Base-by-base conservation (phyloP, 1,140 invertebrate genomes). In the Phymastichus coffea region DNA sequence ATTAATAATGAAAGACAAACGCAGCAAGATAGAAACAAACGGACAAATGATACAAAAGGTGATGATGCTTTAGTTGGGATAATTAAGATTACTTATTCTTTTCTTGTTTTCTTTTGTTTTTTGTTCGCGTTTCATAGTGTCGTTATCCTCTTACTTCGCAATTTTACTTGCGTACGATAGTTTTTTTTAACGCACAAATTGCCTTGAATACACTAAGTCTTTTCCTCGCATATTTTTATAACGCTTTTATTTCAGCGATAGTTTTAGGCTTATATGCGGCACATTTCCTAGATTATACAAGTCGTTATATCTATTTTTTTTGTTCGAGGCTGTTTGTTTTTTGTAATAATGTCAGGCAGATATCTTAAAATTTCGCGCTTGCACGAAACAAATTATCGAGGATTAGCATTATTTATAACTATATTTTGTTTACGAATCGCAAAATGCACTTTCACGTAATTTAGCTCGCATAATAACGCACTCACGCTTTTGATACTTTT, bases 1-100 rank as follows among this genome's bases (percentile, higher is more conserved):
- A 79, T 75, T 76, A 72, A 77, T 76, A 77, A 76, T 79, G 76
- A 79, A 79, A 77, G 75, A 78, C 76, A 79, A 79, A 79, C 74
- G 75, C 74, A 79, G 69, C 75, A 78, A 77, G 73, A 76, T 76
- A 78, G 74, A 77, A 77, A 77, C 74, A 77, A 79, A 79, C 72
- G 69, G 77, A 76, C 72, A 76, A 77, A 78, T 77, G 73, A 77
- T 77, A 78, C 73, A 78, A 78, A 78, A 73, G 70, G 68, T 78
- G 74, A 77, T 73, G 69, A 75, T 77, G 75, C 73, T 70, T 68
- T 63, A 62, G 49, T 68, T 63, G 61, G 64, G 59, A 60, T 70
- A n/a, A n/a, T 76, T 63, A 69, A 70, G 76, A 71, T 72, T 66
- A 66, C 57, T 64, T 71, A 72, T 71, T 57, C 64, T 66, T 59